Percentiles rank a stretch among this genome's conserved stretches.
These are phyloP conservation scores for Sinocyclocheilus rhinocerous DNA, from an alignment of 2,113 vertebrate species.

Conservation along the genomic window DNA sequence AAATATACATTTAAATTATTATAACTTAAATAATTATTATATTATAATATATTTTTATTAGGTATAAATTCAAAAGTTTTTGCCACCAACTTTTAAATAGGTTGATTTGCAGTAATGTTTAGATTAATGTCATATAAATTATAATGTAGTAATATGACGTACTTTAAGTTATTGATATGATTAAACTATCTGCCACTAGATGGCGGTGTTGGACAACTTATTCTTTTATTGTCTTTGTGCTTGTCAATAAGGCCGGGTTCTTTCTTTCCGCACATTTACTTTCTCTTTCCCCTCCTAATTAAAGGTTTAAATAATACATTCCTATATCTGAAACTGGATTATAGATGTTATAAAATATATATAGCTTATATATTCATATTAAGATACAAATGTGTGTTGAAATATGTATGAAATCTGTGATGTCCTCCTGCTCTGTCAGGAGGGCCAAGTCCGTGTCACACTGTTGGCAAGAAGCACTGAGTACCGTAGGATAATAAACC, in stretches of 20 bases:
- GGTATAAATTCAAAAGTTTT: neutral
- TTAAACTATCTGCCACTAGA: slow-evolving; percentile 48
- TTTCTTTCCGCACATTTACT: neutral
- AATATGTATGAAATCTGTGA: neutral
- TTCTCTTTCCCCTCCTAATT: neutral
- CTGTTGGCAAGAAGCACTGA: slow-evolving; percentile 93
- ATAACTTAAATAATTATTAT: neutral
- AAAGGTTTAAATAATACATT: neutral
- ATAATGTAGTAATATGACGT: neutral
- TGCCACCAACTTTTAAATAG: neutral
- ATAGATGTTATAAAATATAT: neutral
- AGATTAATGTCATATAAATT: neutral
- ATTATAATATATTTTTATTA: neutral
- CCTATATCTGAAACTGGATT: neutral
- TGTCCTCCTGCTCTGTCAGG: slow-evolving; percentile 72
- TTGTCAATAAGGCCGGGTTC: neutral
- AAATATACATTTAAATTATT: neutral
- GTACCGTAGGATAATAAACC: slow-evolving; percentile 93
- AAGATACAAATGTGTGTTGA: neutral
- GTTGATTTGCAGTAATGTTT: neutral
- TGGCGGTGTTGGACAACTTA: slow-evolving; percentile 46
- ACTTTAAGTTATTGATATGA: neutral
- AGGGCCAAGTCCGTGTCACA: slow-evolving; percentile 90
- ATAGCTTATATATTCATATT: neutral
- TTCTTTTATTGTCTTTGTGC: neutral